phyloP scores from a whole-genome alignment of 2,797 vertebrate species.

The Anabas testudineus region DNA sequence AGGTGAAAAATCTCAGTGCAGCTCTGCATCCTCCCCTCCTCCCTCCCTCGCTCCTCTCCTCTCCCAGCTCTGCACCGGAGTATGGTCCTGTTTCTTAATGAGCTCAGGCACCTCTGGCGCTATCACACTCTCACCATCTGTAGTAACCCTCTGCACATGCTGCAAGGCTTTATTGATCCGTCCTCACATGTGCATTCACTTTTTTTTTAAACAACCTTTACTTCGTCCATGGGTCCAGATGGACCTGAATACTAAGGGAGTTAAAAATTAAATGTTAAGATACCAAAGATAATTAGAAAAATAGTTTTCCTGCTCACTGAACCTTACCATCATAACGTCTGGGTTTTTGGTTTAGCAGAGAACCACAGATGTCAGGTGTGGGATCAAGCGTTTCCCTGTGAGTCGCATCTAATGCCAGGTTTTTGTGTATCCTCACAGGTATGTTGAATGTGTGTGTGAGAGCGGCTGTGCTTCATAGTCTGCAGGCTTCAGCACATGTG shows the following conservation, averaged over 20 bases:
- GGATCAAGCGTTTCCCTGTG: slow-evolving; percentile 46
- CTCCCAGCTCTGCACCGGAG: slow-evolving; percentile 78
- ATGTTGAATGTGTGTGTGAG: slow-evolving; percentile 60
- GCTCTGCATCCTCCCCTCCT: slow-evolving; percentile 35
- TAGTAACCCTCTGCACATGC: slow-evolving; percentile 57
- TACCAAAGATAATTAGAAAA: background rate
- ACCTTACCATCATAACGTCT: background rate
- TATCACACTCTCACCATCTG: slow-evolving; percentile 72
- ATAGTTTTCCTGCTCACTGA: background rate
- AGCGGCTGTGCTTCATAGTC: slow-evolving; percentile 27
- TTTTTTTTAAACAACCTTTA: background rate
- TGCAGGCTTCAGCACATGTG: slow-evolving; percentile 35
- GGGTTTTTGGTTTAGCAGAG: slow-evolving; percentile 20
- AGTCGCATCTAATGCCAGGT: slow-evolving; percentile 55
- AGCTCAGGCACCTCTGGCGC: slow-evolving; percentile 76
- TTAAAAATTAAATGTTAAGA: background rate
- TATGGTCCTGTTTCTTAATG: slow-evolving; percentile 85
- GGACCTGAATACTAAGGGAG: background rate
- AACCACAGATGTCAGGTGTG: slow-evolving; percentile 55
- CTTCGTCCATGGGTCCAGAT: background rate
- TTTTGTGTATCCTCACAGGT: slow-evolving; percentile 69
- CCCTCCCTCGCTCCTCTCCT: background rate
- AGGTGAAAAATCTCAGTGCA: slow-evolving; percentile 51
- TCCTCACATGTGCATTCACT: slow-evolving; percentile 22
- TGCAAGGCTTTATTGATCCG: slow-evolving; percentile 62